A percentile compares a stretch with the other conserved stretches of the same genome.
These are phyloP conservation scores for Platyrinchus mystaceus DNA, from an alignment of 2,797 vertebrate genomes.

Conservation along the genomic window DNA sequence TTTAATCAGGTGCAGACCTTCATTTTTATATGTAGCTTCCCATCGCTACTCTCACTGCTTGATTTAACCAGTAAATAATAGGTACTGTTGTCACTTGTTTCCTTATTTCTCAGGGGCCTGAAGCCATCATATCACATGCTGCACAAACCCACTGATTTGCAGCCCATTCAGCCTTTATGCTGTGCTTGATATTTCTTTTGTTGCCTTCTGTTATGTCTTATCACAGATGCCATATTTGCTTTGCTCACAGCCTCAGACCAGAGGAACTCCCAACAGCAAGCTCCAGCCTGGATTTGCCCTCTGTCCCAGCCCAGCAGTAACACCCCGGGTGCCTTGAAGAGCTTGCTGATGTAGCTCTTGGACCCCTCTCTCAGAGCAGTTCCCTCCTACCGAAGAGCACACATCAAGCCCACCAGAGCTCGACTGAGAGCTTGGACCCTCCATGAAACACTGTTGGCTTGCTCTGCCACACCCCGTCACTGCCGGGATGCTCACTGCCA, in stretches of 20 bases:
- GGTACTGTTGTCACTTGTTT: neutral
- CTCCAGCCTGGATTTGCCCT: neutral
- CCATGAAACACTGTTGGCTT: neutral
- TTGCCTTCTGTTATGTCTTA: neutral
- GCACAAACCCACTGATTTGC: neutral
- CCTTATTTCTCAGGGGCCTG: neutral
- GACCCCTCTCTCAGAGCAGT: neutral
- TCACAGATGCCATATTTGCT: neutral
- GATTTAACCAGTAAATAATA: neutral
- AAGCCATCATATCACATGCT: neutral
- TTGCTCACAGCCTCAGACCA: neutral
- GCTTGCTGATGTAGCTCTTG: fast-evolving
- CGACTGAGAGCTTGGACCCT: neutral
- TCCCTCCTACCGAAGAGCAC: neutral
- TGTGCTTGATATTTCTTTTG: neutral
- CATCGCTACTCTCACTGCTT: neutral
- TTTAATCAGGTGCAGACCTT: neutral
- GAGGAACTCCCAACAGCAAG: slow-evolving; percentile 4
- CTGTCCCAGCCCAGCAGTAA: neutral
- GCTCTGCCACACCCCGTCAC: fast-evolving
- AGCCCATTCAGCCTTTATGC: neutral
- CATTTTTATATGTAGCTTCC: neutral
- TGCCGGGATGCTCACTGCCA: fast-evolving
- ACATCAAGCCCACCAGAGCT: neutral
- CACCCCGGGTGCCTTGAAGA: fast-evolving